phyloP scores from a whole-genome alignment of 1,140 invertebrate species.

The Drosophila pectinifera region DNA sequence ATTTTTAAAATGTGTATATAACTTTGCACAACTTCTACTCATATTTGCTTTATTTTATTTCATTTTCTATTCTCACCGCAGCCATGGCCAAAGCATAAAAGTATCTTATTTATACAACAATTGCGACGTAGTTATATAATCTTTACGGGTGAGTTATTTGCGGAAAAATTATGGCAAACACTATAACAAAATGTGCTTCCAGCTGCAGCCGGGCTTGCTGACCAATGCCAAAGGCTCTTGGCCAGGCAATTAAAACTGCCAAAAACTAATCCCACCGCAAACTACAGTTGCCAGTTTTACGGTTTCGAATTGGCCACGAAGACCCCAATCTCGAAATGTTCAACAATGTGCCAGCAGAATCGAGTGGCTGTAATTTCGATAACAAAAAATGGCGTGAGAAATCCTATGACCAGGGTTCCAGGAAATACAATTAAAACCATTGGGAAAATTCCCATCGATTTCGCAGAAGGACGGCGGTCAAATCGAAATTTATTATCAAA shows the following conservation, averaged over 20 bases:
- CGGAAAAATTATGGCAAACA: constrained; percentile 3
- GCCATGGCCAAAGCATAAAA: too few relatives aligned
- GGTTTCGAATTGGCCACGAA: constrained; percentile 38
- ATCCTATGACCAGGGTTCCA: constrained; percentile 12
- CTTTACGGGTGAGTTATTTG: constrained; percentile 29
- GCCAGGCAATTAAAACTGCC: constrained; percentile 49
- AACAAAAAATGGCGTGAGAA: constrained; percentile 17
- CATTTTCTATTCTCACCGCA: too few relatives aligned
- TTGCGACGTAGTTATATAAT: constrained; percentile 2
- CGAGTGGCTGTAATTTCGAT: constrained; percentile 23
- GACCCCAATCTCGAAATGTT: constrained; percentile 12
- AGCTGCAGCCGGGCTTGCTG: constrained; percentile 5
- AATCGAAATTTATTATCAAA: constrained; percentile 64
- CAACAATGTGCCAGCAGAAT: constrained; percentile 54
- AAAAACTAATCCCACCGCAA: constrained; percentile 60
- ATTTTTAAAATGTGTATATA: background rate
- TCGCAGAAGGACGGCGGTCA: constrained; percentile 19
- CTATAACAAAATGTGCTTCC: constrained; percentile 22
- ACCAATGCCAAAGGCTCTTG: constrained; percentile 31
- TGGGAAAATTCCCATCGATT: constrained; percentile 40
- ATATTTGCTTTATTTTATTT: background rate
- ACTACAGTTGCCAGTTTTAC: constrained; percentile 54
- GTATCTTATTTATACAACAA: background rate
- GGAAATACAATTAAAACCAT: constrained; percentile 52
- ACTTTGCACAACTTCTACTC: too few relatives aligned